Conservation (phyloP, 1,140 invertebrate species). For the Aphelenchoides besseyi region DNA sequence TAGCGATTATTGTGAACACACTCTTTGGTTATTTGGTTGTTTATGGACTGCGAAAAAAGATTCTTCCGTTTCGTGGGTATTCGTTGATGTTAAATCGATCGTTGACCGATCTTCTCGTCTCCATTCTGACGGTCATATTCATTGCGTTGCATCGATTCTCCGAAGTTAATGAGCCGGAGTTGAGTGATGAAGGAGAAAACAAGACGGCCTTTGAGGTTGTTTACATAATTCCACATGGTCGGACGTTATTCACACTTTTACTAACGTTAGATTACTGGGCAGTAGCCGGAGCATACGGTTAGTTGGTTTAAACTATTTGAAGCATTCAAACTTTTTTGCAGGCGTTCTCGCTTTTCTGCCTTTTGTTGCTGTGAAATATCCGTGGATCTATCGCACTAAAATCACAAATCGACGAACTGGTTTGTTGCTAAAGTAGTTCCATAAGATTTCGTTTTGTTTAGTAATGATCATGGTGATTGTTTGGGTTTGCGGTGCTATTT, state of each 20-base stretch:
- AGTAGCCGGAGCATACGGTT: constrained; percentile 40
- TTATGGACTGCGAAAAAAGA: constrained; percentile 34
- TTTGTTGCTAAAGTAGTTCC: constrained; percentile 28
- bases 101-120: constrained; percentile 41
- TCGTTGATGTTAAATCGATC: constrained; percentile 44
- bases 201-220: constrained; percentile 26
- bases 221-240: constrained; percentile 45
- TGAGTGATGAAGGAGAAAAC: constrained; percentile 15
- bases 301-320: too few species aligned
- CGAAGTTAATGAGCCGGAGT: constrained; percentile 23
- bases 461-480: constrained; percentile 38
- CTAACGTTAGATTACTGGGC: constrained; percentile 48
- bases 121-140: constrained; percentile 39
- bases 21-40: constrained; percentile 38
- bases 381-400: constrained; percentile 34
- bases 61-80: constrained; percentile 44
- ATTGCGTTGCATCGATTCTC: constrained; percentile 42
- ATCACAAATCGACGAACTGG: constrained; percentile 36
- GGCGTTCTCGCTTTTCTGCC: too few species aligned
- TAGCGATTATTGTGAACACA: constrained; percentile 34
- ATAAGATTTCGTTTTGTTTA: constrained; percentile 22
- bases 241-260: constrained; percentile 44
- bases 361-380: constrained; percentile 40
- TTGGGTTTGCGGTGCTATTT: constrained; percentile 39
- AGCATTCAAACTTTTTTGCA: too few species aligned